phyloP scores from a whole-genome alignment of 2,113 vertebrate genomes.

The Lucifuga dentata region DNA sequence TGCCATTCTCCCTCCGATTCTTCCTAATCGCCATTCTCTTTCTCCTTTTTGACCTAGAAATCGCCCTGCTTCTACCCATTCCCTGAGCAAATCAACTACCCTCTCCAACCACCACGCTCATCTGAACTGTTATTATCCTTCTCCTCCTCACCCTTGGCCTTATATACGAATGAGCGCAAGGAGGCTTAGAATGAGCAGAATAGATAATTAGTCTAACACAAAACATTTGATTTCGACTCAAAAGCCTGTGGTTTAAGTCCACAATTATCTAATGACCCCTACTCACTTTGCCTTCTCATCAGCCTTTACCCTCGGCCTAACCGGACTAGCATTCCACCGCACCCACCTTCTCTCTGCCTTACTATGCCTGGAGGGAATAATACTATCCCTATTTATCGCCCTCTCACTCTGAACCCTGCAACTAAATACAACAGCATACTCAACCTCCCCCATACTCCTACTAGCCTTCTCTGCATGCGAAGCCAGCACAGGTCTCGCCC shows the following conservation, averaged over 20 bases:
- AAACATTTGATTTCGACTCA: constrained; percentile 57
- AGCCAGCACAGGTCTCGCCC: constrained; percentile 2
- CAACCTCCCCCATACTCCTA: not conserved
- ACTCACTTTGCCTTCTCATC: constrained; percentile 26
- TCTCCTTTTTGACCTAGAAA: constrained; percentile 53
- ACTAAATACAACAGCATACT: not conserved
- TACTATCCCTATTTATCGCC: constrained; percentile 35
- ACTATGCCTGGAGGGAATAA: constrained; percentile 44
- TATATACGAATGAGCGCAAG: constrained; percentile 57
- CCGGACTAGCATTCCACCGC: constrained; percentile 37
- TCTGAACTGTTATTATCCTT: accelerated
- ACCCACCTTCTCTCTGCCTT: constrained; percentile 31
- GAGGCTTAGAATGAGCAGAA: constrained; percentile 56
- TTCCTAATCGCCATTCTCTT: constrained; percentile 50
- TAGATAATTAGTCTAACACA: constrained; percentile 35
- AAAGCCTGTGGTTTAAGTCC: constrained; percentile 33
- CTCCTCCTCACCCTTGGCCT: constrained; percentile 6
- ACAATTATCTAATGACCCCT: constrained; percentile 24
- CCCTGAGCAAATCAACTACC: not conserved
- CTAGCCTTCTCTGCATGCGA: constrained; percentile 42
- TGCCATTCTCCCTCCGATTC: constrained; percentile 55
- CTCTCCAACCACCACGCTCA: accelerated
- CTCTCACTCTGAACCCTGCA: not conserved
- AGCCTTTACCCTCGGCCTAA: constrained; percentile 7
- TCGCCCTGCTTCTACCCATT: accelerated